Percentiles rank a stretch among this genome's conserved stretches.
phyloP scores from a whole-genome alignment of 2,888 invertebrate species.

The Chloroclystis v-ata region DNA sequence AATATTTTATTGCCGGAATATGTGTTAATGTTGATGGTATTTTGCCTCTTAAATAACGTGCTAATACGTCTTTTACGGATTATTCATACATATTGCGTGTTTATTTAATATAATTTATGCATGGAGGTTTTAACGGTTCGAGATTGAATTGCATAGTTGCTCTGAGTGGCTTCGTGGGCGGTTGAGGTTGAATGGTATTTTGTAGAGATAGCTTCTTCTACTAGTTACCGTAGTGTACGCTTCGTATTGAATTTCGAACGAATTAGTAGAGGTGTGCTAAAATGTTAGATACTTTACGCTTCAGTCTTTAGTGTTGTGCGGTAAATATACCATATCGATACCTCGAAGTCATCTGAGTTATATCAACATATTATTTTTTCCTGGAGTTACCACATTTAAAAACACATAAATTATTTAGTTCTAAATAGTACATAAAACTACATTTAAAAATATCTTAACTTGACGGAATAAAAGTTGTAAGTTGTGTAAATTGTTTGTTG shows the following conservation, averaged over 20 bases:
- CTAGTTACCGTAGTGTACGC: slow-evolving; percentile 20
- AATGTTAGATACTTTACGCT: slow-evolving; percentile 21
- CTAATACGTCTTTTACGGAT: slow-evolving; percentile 23
- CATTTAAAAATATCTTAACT: too few relatives aligned
- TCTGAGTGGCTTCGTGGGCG: slow-evolving; percentile 26
- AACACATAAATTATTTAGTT: too few relatives aligned
- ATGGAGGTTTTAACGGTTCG: slow-evolving; percentile 15
- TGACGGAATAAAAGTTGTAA: too few relatives aligned
- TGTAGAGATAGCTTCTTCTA: slow-evolving; percentile 24
- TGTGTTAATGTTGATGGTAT: slow-evolving; percentile 10
- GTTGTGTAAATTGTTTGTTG: too few relatives aligned
- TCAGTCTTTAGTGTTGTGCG: slow-evolving; percentile 13
- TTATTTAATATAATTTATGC: slow-evolving; percentile 3
- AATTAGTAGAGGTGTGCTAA: slow-evolving; percentile 34
- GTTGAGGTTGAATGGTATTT: slow-evolving; percentile 8
- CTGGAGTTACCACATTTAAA: too few relatives aligned
- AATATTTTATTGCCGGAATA: slow-evolving; percentile 9
- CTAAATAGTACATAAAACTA: too few relatives aligned
- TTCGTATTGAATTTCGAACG: slow-evolving; percentile 27
- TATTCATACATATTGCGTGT: neutral
- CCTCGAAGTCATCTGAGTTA: too few relatives aligned
- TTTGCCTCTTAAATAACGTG: slow-evolving; percentile 9
- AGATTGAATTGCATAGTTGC: slow-evolving; percentile 15
- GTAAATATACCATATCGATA: too few relatives aligned
- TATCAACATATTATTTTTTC: too few relatives aligned